A percentile compares a stretch with the other conserved stretches of the same genome.
Conservation (phyloP, 2,113 vertebrate species). For the Emydocephalus ijimae region DNA sequence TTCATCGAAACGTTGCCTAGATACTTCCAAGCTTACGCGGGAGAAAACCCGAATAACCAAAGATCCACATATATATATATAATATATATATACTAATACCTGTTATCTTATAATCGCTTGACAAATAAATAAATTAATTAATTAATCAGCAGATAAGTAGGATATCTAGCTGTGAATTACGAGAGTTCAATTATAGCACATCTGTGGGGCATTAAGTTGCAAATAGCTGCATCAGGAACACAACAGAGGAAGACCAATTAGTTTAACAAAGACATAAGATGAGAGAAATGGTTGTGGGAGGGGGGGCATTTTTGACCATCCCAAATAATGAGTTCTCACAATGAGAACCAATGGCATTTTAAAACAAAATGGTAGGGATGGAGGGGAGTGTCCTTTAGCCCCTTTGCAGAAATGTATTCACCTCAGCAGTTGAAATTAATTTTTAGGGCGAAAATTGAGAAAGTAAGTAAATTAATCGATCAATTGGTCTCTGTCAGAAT, state of each 20-base stretch:
- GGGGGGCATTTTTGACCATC: not conserved
- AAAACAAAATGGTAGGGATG: not conserved
- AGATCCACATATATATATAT: too few species aligned
- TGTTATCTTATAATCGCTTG: too few species aligned
- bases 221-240: not conserved
- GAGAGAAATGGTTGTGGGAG: not conserved
- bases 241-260: not conserved
- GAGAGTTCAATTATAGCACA: not conserved
- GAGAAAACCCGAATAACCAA: too few species aligned
- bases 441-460: not conserved
- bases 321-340: not conserved
- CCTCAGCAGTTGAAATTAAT: not conserved
- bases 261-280: conserved; percentile 8
- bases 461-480: not conserved
- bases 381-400: not conserved
- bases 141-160: not conserved
- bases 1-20: too few species aligned
- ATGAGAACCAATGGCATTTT: not conserved
- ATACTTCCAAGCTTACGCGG: too few species aligned
- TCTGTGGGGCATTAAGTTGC: not conserved
- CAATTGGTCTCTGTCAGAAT: not conserved
- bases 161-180: not conserved
- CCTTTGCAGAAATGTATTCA: not conserved
- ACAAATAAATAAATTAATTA: too few species aligned
- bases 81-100: too few species aligned